Percentiles rank a stretch among this genome's conserved stretches.
Conservation (phyloP, 2,797 vertebrate species). For the Momotus momota region DNA sequence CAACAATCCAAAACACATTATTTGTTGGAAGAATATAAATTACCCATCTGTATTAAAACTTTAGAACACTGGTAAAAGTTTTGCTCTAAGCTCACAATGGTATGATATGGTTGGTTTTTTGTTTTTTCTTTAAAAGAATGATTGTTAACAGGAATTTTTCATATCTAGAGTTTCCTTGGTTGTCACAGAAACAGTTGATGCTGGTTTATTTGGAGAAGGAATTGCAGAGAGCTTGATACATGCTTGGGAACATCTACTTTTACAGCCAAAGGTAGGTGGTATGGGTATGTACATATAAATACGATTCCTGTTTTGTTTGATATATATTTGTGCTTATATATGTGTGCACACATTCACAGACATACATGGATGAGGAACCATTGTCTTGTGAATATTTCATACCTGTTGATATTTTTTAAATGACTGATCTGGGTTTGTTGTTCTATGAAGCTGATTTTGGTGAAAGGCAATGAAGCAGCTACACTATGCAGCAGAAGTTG, state of each 20-base stretch:
- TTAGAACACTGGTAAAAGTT: background rate
- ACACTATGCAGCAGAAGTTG: rapidly evolving
- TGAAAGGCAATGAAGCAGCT: background rate
- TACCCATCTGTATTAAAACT: background rate
- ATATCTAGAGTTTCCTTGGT: constrained; percentile 91
- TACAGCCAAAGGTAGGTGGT: constrained; percentile 88
- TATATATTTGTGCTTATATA: rapidly evolving
- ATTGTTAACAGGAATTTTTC: constrained; percentile 10
- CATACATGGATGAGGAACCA: background rate
- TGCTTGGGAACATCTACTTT: constrained; percentile 94
- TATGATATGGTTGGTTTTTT: too few relatives aligned
- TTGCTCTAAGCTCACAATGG: background rate
- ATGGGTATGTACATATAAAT: rapidly evolving
- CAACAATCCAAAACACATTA: background rate
- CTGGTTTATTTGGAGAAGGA: constrained; percentile 97
- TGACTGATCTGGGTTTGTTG: background rate
- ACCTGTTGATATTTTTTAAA: background rate
- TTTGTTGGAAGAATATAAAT: background rate
- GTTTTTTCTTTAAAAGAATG: background rate
- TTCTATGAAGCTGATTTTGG: background rate
- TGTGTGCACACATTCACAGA: background rate
- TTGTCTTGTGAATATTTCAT: background rate
- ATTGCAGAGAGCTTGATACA: constrained; percentile 98
- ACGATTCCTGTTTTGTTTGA: background rate
- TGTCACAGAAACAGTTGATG: constrained; percentile 99